Conservation (phyloP, 2,797 vertebrate genomes). For the Acanthurus lineatus region DNA sequence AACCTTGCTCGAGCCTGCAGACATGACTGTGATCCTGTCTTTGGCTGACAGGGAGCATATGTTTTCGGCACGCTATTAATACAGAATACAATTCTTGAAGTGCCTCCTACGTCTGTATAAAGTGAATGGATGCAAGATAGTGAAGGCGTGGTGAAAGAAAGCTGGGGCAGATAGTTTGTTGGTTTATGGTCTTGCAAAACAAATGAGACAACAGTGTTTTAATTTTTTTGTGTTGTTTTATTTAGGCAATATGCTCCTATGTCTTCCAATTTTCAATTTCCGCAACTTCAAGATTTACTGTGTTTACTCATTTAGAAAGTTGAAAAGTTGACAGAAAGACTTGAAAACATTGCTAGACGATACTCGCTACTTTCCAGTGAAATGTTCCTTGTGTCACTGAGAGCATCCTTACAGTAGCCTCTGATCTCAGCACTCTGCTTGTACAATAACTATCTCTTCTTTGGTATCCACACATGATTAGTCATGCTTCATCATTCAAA, state of each 20-base stretch:
- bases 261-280: conserved; percentile 48
- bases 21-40: conserved; percentile 28
- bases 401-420: conserved; percentile 11
- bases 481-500: conserved; percentile 40
- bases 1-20: conserved; percentile 24
- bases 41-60: conserved; percentile 24
- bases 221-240: conserved; percentile 26
- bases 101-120: conserved; percentile 35
- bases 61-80: conserved; percentile 41
- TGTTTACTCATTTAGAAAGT: conserved; percentile 51
- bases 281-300: conserved; percentile 3
- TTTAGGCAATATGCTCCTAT: conserved; percentile 46
- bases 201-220: conserved; percentile 60
- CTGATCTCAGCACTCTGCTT: conserved; percentile 36
- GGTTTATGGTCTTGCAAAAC: conserved; percentile 39
- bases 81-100: conserved; percentile 23
- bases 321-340: conserved; percentile 29
- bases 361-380: neutral
- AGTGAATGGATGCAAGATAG: conserved; percentile 11
- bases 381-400: neutral
- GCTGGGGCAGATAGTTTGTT: conserved; percentile 41
- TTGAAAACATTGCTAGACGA: conserved; percentile 21
- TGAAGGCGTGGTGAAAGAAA: conserved; percentile 7
- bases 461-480: conserved; percentile 48
- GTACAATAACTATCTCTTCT: conserved; percentile 22